Percentiles rank a stretch among this genome's conserved stretches.
Evolutionary conservation across 2,888 invertebrate genomes (phyloP).

Genomic region (Caenorhabditis sp.): DNA sequence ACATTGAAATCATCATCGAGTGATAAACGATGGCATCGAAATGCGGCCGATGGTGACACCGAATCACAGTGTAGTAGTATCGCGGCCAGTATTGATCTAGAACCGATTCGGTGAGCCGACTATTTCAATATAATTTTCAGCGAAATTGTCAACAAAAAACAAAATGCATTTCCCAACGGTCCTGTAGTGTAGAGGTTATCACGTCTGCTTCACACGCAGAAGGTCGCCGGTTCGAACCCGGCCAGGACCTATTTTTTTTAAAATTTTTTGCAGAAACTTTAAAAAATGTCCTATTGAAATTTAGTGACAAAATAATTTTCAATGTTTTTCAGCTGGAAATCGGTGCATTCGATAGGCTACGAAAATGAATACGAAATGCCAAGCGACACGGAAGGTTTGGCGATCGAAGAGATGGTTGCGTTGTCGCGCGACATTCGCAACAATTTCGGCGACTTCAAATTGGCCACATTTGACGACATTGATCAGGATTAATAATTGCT

Average conservation of each 20-base stretch:
- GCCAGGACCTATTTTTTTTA: conserved; percentile 47
- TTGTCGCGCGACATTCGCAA: conserved; percentile 61
- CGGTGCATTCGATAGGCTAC: conserved; percentile 68
- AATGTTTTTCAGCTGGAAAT: conserved; percentile 53
- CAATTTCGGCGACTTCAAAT: conserved; percentile 68
- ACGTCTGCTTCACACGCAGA: conserved; percentile 67
- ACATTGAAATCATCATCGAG: conserved; percentile 5
- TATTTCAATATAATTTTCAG: background rate
- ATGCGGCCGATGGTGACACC: conserved; percentile 44
- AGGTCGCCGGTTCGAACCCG: conserved; percentile 64
- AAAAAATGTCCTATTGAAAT: too few species aligned
- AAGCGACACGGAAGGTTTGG: conserved; percentile 58
- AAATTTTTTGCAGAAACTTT: too few species aligned
- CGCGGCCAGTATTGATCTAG: conserved; percentile 40
- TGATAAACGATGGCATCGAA: conserved; percentile 19
- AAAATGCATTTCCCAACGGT: background rate
- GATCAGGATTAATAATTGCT: conserved; percentile 28
- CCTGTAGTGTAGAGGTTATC: conserved; percentile 66
- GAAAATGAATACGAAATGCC: conserved; percentile 69
- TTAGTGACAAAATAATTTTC: background rate
- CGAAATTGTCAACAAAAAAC: background rate
- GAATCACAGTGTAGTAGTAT: conserved; percentile 51
- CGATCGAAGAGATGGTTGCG: conserved; percentile 51
- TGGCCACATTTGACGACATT: conserved; percentile 66
- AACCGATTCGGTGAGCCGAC: conserved; percentile 21